Conservation (phyloP, 2,113 vertebrate species). For the Lasiurus cinereus region DNA sequence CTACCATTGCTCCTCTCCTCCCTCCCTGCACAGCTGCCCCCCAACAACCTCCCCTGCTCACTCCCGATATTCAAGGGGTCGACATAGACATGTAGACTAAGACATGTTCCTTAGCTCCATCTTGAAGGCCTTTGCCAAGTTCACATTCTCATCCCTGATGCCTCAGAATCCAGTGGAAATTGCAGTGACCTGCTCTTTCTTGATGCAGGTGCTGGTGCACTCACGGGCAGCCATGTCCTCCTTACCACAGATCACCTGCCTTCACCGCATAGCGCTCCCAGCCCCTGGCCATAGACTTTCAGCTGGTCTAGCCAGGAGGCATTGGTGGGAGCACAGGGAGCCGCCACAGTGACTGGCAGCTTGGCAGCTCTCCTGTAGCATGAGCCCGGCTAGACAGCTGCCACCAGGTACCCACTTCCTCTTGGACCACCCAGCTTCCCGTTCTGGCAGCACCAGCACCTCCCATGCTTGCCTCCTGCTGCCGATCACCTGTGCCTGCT, state of each 20-base stretch:
- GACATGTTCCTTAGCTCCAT: background rate
- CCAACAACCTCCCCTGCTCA: background rate
- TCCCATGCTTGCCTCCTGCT: background rate
- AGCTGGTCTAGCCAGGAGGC: background rate
- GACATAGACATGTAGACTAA: background rate
- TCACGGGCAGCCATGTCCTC: background rate
- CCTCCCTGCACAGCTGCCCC: background rate
- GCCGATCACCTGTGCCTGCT: background rate
- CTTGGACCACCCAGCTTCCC: background rate
- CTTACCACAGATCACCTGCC: background rate
- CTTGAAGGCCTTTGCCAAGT: background rate
- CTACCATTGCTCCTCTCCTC: rapidly evolving
- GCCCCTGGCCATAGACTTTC: background rate
- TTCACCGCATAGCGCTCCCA: background rate
- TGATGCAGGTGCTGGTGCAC: rapidly evolving
- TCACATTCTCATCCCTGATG: background rate
- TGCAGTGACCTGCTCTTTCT: background rate
- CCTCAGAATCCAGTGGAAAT: background rate
- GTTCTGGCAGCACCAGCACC: background rate
- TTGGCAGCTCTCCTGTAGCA: background rate
- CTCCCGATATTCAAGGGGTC: background rate
- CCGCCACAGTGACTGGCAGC: background rate
- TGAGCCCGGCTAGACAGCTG: background rate
- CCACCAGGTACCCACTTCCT: background rate
- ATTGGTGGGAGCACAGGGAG: rapidly evolving